Conservation (phyloP, 2,888 invertebrate genomes). For the Aproaerema taeniolella region DNA sequence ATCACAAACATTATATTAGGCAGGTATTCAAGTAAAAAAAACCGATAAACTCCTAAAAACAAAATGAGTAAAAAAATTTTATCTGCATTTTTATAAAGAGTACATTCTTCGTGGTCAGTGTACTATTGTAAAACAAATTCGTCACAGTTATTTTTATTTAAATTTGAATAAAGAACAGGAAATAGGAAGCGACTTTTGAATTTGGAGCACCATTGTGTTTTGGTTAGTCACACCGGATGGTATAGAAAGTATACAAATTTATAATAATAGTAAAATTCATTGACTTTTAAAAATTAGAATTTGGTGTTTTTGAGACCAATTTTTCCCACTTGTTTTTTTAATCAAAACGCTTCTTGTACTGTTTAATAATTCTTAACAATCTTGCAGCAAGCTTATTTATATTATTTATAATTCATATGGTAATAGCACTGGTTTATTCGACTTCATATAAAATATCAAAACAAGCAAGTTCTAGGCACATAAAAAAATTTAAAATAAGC, state of each 20-base stretch:
- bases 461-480: too few relatives aligned
- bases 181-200: conserved; percentile 43
- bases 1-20: conserved; percentile 67
- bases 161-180: conserved; percentile 46
- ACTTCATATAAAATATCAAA: too few relatives aligned
- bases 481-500: too few relatives aligned
- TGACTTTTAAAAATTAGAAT: conserved; percentile 20
- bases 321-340: conserved; percentile 20
- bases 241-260: conserved; percentile 25
- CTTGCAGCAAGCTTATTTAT: too few relatives aligned
- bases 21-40: conserved; percentile 68
- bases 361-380: too few relatives aligned
- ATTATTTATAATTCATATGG: too few relatives aligned
- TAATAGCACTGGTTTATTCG: too few relatives aligned
- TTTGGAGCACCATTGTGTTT: conserved; percentile 20
- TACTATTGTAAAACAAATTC: conserved; percentile 22
- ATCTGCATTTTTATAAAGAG: conserved; percentile 13
- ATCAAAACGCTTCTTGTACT: too few relatives aligned
- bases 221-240: conserved; percentile 23
- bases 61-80: conserved; percentile 19
- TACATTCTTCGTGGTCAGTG: conserved; percentile 18
- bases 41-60: conserved; percentile 63
- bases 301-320: conserved; percentile 47
- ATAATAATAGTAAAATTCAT: conserved; percentile 3
- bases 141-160: conserved; percentile 21